A percentile compares a stretch with the other conserved stretches of the same genome.
Evolutionary conservation across 2,797 vertebrate species (phyloP).

Genomic region (Gymnocypris eckloni): DNA sequence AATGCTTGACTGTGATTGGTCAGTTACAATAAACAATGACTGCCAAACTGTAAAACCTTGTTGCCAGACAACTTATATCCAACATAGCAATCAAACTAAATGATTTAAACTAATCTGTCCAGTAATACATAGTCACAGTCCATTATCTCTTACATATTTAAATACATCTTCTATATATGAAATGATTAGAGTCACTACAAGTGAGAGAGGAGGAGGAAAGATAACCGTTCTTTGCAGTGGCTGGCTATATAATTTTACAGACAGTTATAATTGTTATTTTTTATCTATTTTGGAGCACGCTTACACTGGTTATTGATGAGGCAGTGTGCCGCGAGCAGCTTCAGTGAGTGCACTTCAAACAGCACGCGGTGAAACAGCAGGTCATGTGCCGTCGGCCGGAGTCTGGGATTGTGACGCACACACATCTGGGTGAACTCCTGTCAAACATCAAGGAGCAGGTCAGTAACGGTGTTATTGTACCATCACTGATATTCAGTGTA

Average conservation of each 20-base stretch:
- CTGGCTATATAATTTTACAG: too few relatives aligned
- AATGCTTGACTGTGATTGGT: background rate
- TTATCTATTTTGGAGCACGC: constrained; percentile 56
- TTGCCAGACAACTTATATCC: background rate
- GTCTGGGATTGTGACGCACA: constrained; percentile 84
- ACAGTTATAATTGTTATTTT: background rate
- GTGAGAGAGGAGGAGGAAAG: background rate
- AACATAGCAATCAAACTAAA: background rate
- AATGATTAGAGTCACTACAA: background rate
- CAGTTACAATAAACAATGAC: background rate
- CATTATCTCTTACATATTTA: background rate
- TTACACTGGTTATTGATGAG: constrained; percentile 97
- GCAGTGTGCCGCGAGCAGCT: constrained; percentile 93
- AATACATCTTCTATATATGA: background rate
- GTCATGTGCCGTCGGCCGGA: constrained; percentile 87
- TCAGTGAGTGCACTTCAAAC: constrained; percentile 96
- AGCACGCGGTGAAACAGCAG: constrained; percentile 95
- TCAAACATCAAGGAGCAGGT: background rate
- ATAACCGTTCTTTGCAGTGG: background rate
- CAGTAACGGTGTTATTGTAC: background rate
- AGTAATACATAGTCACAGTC: background rate
- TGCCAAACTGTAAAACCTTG: background rate
- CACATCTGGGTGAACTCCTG: constrained; percentile 96
- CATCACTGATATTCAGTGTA: background rate
- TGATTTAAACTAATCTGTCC: background rate